These are phyloP conservation scores for Euwallacea fornicatus DNA, from an alignment of 1,140 invertebrate species.

Conservation along the genomic window DNA sequence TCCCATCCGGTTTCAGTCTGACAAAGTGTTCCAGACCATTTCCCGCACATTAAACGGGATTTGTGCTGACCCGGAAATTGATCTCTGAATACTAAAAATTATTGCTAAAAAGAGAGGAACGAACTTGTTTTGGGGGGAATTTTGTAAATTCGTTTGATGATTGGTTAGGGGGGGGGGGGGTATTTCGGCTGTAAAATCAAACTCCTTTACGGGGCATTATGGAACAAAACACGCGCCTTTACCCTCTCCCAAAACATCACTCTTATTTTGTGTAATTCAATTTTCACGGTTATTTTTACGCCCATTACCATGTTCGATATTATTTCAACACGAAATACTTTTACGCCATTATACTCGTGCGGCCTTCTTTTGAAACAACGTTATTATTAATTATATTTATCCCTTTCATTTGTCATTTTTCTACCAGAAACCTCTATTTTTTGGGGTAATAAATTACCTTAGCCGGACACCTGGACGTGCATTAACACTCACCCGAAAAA, in stretches of 20 bases:
- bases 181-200: too few relatives aligned
- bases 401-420: constrained; percentile 34
- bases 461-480: constrained; percentile 30
- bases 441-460: constrained; percentile 22
- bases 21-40: constrained; percentile 32
- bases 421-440: constrained; percentile 27
- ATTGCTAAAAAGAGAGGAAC: constrained; percentile 15
- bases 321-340: constrained; percentile 26
- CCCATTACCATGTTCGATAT: constrained; percentile 21
- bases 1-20: constrained; percentile 26
- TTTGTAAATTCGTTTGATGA: too few relatives aligned
- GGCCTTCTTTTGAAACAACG: constrained; percentile 8
- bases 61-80: constrained; percentile 33
- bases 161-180: too few relatives aligned
- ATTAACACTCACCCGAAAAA: constrained; percentile 34
- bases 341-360: constrained; percentile 23
- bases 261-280: constrained; percentile 12
- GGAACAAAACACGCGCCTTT: too few relatives aligned
- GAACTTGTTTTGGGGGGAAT: not conserved
- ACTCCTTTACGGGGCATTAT: too few relatives aligned
- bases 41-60: constrained; percentile 28
- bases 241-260: too few relatives aligned
- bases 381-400: constrained; percentile 35
- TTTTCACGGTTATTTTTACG: constrained; percentile 22
- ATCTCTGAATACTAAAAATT: constrained; percentile 20